Evolutionary conservation across 2,113 vertebrate species (phyloP), one percentile per base, ranked within the genome.

Genomic region (Channa argus): DNA sequence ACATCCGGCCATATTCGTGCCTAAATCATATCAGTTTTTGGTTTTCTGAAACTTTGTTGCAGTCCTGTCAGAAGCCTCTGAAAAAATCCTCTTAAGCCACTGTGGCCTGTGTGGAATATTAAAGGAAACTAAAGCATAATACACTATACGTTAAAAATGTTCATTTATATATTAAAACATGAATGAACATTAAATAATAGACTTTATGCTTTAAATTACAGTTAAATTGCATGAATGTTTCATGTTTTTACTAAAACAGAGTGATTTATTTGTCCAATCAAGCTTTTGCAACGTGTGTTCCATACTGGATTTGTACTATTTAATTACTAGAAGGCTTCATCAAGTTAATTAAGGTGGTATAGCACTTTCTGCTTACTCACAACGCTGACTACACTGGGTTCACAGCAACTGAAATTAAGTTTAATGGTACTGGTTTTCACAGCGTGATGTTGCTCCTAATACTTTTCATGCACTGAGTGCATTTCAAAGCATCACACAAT

Each of bases 401-500:
- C 34, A 43, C n/a, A 54, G 9, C 34, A 37, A 24, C 8, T 11
- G 2, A 9, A 56, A 13, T 5, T 4, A 38, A 8, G 11, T 51
- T 41, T 41, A 5, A 5, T 41, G 39, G 39, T 24, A 24, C 24
- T 24, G 24, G 24, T 24, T 24, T 24, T 24, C 24, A 24, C 24
- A 24, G 24, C 1, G 24, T 24, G 24, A 24, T 24, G 6, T 4
- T 41, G 39, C 39, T 66, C 8, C 41, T 14, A 7, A 15, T 44
- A 36, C 8, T 41, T 71, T n/a, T 12, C 10, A 37, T 65, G 39
- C 45, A 41, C 12, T 13, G 53, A 38, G 2, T 38, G 45, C 54
- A 55, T 54, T 24, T 79, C 51, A 79, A 14, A 49, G 1, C 2
- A 33, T 62, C 49, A 24, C 47, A 47, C 34, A 63, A 39, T 50